Conservation (phyloP, 2,113 vertebrate species). For the Cololabis saira region DNA sequence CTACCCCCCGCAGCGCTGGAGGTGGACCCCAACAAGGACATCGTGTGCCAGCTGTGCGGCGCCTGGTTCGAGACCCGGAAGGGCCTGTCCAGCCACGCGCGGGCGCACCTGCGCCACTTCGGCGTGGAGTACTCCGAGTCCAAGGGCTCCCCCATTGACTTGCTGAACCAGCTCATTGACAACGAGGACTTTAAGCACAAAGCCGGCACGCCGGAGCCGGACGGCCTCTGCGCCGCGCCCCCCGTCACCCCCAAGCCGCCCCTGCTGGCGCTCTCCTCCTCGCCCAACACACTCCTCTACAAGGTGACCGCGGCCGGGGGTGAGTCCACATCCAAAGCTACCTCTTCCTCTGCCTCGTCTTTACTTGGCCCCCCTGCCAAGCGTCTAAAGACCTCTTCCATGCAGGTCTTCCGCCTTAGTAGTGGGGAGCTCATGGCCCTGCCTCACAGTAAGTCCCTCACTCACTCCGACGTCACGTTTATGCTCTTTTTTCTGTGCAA, state of each 20-base stretch:
- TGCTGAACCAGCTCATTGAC: slow-evolving; percentile 90
- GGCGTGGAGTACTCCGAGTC: slow-evolving; percentile 92
- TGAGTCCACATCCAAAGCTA: slow-evolving; percentile 76
- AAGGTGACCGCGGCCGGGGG: slow-evolving; percentile 70
- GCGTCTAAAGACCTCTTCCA: slow-evolving; percentile 83
- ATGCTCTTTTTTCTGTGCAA: too few relatives aligned
- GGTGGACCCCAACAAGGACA: slow-evolving; percentile 88
- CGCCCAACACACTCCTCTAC: slow-evolving; percentile 74
- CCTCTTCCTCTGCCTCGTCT: slow-evolving; percentile 77
- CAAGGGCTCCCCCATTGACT: slow-evolving; percentile 91
- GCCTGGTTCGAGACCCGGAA: slow-evolving; percentile 96
- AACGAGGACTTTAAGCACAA: slow-evolving; percentile 89
- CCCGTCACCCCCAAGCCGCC: slow-evolving; percentile 75
- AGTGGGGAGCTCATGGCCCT: slow-evolving; percentile 80
- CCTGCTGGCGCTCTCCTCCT: slow-evolving; percentile 62
- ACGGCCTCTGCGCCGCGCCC: slow-evolving; percentile 60
- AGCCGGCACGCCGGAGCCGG: slow-evolving; percentile 62
- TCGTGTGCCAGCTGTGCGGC: slow-evolving; percentile 92
- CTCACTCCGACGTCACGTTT: too few relatives aligned
- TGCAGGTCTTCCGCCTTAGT: slow-evolving; percentile 83
- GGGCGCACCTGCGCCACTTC: slow-evolving; percentile 93
- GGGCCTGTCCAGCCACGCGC: slow-evolving; percentile 92
- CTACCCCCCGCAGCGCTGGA: slow-evolving; percentile 93
- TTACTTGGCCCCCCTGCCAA: slow-evolving; percentile 80
- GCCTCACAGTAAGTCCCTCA: slow-evolving; percentile 74